These are phyloP conservation scores for Petrosia ficiformis DNA, from an alignment of 37 sponge, comb jelly and placozoan species.

Conservation along the genomic window DNA sequence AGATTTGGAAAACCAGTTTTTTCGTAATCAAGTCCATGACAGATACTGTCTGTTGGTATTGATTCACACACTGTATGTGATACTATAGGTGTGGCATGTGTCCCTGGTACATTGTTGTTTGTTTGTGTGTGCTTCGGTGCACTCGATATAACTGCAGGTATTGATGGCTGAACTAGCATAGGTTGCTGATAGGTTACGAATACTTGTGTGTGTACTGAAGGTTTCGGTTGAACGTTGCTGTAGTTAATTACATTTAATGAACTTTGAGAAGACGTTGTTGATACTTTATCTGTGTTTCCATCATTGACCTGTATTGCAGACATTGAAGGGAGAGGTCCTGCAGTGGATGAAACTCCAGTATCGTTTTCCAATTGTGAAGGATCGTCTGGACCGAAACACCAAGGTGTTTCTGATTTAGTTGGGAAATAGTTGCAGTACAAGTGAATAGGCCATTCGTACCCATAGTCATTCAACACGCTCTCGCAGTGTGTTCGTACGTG, in stretches of 20 bases:
- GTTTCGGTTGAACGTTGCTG: neutral
- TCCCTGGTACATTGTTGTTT: neutral
- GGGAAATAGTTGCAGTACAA: neutral
- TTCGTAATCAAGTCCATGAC: neutral
- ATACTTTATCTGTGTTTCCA: neutral
- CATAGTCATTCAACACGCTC: neutral
- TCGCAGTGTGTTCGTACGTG: neutral
- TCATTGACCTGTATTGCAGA: neutral
- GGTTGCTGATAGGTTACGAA: no score
- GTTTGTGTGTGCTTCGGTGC: neutral
- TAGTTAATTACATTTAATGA: neutral
- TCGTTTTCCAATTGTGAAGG: neutral
- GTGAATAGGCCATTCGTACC: neutral
- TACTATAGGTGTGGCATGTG: neutral
- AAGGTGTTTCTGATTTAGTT: neutral
- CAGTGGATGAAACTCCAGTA: neutral
- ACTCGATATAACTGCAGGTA: no score
- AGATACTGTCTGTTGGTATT: neutral
- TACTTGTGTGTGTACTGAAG: neutral
- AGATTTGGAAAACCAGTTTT: neutral
- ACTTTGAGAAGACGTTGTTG: neutral
- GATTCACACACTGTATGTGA: neutral
- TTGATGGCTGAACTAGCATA: no score
- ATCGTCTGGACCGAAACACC: slow-evolving; percentile 10
- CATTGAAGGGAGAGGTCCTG: no score